Evolutionary conservation across 2,797 vertebrate species (phyloP), one percentile per base, ranked within the genome.

Genomic region (Cichlasoma orientale): DNA sequence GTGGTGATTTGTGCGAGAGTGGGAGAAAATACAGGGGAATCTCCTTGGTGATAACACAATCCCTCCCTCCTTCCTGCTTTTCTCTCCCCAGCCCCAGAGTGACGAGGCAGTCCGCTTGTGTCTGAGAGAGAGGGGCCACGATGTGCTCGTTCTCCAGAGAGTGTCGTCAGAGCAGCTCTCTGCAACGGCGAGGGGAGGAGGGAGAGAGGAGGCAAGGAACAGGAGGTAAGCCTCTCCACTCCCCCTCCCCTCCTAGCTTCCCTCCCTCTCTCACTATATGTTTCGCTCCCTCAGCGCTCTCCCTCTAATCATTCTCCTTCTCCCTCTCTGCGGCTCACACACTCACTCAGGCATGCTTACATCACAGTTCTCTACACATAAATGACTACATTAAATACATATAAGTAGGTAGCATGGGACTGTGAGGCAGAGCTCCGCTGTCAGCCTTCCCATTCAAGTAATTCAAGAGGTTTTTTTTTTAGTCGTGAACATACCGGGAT

Each of bases 141-240:
- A 94, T 57, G 96, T 97, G 90, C 95, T 97, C 90, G 95, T 97
- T 91, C 95, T 98, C 95, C 96, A 95, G 96, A 97, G 95, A 89
- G 95, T 96, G 95, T 96, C 92, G 93, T 95, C 96, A 96, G 90
- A 95, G 70, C 93, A 94, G 93, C 94, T 94, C 91, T 79, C 92
- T 29, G 90, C 94, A 44, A 94, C 84, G 1, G 82, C 74, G 27
- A 93, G 89, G 86, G 95, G 93, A 92, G 95, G 95, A 92, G 92
- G 93, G 90, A 79, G 93, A 86, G 94, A 94, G 92, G 91, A 94
- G 54, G 93, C 95, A 82, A 93, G 85, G 82, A 95, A 94, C 84
- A 91, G 95, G 96, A 98, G 97, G 97, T 98, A 97, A 98, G 95
- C 94, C 80, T 87, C 79, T 90, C 83, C 77, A 36, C 72, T 78